Percentiles rank a stretch among this genome's conserved stretches.
Conservation (phyloP, 2,797 vertebrate species). For the Gallirallus australis region DNA sequence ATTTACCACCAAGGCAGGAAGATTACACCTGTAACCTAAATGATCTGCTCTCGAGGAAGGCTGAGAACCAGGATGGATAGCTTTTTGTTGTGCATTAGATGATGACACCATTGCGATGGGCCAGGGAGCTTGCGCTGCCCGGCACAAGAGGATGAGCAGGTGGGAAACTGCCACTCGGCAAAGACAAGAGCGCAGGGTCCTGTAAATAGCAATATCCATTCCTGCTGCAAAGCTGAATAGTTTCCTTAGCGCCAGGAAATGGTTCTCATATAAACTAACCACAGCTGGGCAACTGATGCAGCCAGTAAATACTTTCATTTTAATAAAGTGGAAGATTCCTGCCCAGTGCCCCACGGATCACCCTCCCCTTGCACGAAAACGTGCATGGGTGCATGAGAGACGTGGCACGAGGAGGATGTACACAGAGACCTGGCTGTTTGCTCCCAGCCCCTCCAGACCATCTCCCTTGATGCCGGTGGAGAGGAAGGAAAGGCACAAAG, state of each 20-base stretch:
- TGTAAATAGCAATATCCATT: not conserved
- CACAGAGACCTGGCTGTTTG: not conserved
- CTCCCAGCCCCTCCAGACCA: not conserved
- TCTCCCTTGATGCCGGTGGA: rapidly evolving
- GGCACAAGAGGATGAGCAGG: not conserved
- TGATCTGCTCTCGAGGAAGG: not conserved
- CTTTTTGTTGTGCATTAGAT: not conserved
- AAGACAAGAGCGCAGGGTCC: not conserved
- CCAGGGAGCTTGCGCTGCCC: not conserved
- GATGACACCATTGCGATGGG: not conserved
- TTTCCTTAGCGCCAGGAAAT: slow-evolving; percentile 70
- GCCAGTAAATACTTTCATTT: slow-evolving; percentile 64
- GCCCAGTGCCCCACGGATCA: slow-evolving; percentile 12
- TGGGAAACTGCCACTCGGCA: not conserved
- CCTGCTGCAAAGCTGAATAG: slow-evolving; percentile 30
- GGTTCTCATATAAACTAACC: slow-evolving; percentile 71
- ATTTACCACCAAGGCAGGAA: not conserved
- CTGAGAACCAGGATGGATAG: not conserved
- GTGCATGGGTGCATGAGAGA: not conserved
- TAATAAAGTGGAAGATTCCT: slow-evolving; percentile 55
- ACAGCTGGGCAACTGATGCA: slow-evolving; percentile 57
- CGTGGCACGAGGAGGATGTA: rapidly evolving
- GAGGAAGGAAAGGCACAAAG: not conserved
- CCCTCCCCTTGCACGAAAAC: not conserved
- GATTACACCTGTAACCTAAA: not conserved